Evolutionary conservation across 1,140 invertebrate genomes (phyloP).

Genomic region (Schlechtendalia chinensis): DNA sequence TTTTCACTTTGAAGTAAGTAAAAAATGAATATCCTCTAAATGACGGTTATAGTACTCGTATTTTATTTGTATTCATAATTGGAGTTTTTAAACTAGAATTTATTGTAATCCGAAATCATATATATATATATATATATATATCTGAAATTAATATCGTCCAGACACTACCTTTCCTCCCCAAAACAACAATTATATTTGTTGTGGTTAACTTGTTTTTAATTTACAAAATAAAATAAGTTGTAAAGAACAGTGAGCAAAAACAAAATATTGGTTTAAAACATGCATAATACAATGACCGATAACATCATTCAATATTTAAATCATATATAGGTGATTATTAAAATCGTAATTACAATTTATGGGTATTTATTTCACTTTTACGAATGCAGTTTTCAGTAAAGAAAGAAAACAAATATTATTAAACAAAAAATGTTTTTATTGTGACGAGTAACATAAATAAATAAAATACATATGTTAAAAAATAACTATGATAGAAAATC

Average conservation of each 20-base stretch:
- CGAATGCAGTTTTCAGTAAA: no score
- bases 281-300: background rate
- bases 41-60: background rate
- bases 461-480: background rate
- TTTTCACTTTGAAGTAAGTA: background rate
- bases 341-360: no score
- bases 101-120: no score
- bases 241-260: background rate
- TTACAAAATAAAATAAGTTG: background rate
- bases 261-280: background rate
- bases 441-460: background rate
- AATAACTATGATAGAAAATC: no score
- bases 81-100: no score
- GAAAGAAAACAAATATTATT: background rate
- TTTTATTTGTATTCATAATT: no score
- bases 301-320: no score
- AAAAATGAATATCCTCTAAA: background rate
- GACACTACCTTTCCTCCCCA: no score
- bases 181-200: background rate
- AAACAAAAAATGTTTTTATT: background rate
- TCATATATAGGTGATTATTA: no score
- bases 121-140: no score
- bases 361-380: no score
- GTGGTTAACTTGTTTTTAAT: constrained; percentile 5
- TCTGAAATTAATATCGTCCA: no score